Percentiles rank a stretch among this genome's conserved stretches.
Conservation (phyloP, 2,888 invertebrate genomes). For the Lingula anatina region DNA sequence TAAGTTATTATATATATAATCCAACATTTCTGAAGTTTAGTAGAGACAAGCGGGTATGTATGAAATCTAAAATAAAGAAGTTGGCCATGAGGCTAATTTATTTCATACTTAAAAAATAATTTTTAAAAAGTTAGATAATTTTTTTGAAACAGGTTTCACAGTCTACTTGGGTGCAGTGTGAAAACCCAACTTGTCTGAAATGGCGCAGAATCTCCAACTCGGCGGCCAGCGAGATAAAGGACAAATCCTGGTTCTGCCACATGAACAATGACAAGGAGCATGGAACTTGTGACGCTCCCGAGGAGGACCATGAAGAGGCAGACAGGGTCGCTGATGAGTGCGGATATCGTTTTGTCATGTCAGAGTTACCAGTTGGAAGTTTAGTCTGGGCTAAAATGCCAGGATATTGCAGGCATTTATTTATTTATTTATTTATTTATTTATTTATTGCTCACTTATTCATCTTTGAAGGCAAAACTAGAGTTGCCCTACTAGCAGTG, state of each 20-base stretch:
- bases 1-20: no score
- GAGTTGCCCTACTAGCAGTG: no score
- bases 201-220: conserved; percentile 29
- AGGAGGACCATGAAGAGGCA: conserved; percentile 28
- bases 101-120: no score
- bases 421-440: no score
- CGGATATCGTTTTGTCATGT: conserved; percentile 31
- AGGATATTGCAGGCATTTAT: conserved; percentile 38
- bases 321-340: conserved; percentile 29
- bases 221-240: conserved; percentile 13
- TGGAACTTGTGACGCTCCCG: conserved; percentile 26
- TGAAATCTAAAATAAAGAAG: no score
- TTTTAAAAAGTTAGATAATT: no score
- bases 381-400: conserved; percentile 43
- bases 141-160: conserved; percentile 19
- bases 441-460: no score
- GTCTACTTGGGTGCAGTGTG: conserved; percentile 45
- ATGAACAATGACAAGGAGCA: conserved; percentile 28
- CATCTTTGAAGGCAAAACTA: no score
- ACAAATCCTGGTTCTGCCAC: conserved; percentile 32
- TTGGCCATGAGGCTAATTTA: no score
- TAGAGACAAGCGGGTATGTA: no score
- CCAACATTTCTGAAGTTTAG: no score
- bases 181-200: conserved; percentile 36
- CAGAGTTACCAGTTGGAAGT: conserved; percentile 24